Base-by-base conservation (phyloP, 2,797 vertebrate species). In the Lithobates sylvaticus region DNA sequence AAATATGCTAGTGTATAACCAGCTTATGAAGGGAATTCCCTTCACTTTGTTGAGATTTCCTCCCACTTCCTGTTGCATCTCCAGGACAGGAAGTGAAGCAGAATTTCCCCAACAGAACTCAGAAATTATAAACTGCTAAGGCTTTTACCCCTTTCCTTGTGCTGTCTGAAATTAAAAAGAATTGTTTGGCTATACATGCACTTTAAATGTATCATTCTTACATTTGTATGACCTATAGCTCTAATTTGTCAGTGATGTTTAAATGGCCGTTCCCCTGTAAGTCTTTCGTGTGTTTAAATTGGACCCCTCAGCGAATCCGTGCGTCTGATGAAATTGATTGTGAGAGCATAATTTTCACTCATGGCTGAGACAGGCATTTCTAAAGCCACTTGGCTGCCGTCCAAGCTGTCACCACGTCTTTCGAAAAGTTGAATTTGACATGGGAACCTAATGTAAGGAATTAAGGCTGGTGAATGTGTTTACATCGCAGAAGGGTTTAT, bases 391-490 rank as follows among this genome's bases (percentile, higher is more conserved):
- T 78, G 83, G 83, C 74, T 58, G 44, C n/a, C 27, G 6, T 44
- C 83, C 83, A 78, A 64, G 2, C 26, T 73, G 23, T 85, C 47
- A 78, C 61, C 54, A 58, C 68, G 64, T 78, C 61, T 76, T 67
- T 61, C 27, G 65, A 76, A 68, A 47, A 44, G 64, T 73, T 85
- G 78, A 44, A 85, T 64, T 78, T 72, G 76, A 85, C 83, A 85
- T 85, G 76, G 76, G 68, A 78, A 85, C 67, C 69, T 77, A 84
- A 78, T 44, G 16, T 78, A 85, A 78, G 83, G 83, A 85, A 85
- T 85, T 84, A 71, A 54, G 16, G 39, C 29, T 71, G 64, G 6
- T 47, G 47, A 72, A 58, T 65, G 50, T 85, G 34, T 73, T 78
- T 78, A 64, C 58, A 50, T 61, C 64, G 71, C 69, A 70, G 29